A percentile compares a stretch with the other conserved stretches of the same genome.
Evolutionary conservation across 2,888 invertebrate genomes (phyloP).

Genomic region (Limnephilus auricula): DNA sequence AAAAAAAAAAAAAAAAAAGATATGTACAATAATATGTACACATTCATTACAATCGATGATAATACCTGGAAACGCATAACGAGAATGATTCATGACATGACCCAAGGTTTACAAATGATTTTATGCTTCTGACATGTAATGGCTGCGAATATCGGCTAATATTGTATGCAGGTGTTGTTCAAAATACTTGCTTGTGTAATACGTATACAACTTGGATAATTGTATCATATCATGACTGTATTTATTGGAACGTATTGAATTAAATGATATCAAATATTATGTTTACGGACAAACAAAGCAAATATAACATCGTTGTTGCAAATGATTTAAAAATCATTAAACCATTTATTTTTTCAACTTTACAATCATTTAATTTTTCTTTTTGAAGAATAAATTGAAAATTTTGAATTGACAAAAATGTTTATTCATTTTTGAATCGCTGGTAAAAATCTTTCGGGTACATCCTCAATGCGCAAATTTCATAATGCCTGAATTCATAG

Average conservation of each 20-base stretch:
- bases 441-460: no score
- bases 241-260: not conserved
- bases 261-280: not conserved
- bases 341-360: no score
- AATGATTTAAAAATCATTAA: no score
- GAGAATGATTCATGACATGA: not conserved
- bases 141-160: not conserved
- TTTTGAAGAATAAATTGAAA: no score
- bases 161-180: not conserved
- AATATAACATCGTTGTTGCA: no score
- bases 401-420: no score
- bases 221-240: not conserved
- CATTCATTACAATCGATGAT: not conserved
- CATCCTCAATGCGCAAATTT: no score
- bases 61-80: not conserved
- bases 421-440: no score
- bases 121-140: not conserved
- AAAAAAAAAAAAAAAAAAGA: no score
- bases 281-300: not conserved
- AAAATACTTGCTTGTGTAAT: not conserved
- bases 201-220: no score
- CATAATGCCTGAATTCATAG: no score
- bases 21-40: not conserved
- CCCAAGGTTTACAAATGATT: not conserved
- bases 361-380: no score